A percentile compares a stretch with the other conserved stretches of the same genome.
Conservation (phyloP, 2,113 vertebrate species). For the Lasiurus cinereus region DNA sequence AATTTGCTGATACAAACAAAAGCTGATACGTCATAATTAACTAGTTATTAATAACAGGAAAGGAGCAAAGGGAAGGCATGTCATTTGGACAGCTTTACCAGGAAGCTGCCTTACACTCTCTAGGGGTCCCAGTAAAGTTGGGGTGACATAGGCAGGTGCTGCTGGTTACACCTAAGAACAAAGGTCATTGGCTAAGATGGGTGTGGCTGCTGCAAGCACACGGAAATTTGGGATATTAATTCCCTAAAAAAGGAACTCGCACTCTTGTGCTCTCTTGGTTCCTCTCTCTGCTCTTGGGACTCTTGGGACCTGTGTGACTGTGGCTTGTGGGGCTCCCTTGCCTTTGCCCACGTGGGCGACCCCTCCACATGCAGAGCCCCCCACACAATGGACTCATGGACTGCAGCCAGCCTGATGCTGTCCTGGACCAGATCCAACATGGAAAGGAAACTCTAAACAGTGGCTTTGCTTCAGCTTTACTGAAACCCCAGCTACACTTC, state of each 20-base stretch:
- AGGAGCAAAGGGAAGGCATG: too few relatives aligned
- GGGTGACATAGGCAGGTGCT: too few relatives aligned
- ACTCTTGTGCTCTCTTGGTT: too few relatives aligned
- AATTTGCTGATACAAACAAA: constrained; percentile 10
- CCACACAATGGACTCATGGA: neutral
- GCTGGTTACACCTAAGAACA: too few relatives aligned
- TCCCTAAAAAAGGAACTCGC: too few relatives aligned
- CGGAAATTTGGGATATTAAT: too few relatives aligned
- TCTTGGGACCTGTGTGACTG: neutral
- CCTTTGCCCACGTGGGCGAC: neutral
- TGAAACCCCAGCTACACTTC: neutral
- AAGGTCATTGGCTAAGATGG: too few relatives aligned
- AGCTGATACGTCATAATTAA: neutral
- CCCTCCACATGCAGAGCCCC: neutral
- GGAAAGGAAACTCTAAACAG: neutral
- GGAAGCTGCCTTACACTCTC: too few relatives aligned
- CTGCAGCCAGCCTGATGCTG: neutral
- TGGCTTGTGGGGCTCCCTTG: neutral
- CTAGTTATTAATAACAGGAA: too few relatives aligned
- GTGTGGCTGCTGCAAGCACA: too few relatives aligned
- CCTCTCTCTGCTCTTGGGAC: neutral
- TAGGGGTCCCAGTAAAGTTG: too few relatives aligned
- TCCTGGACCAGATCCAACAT: neutral
- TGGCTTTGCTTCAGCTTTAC: neutral
- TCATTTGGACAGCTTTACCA: too few relatives aligned